phyloP scores from a whole-genome alignment of 1,140 invertebrate genomes.

The Temnothorax nylanderi region DNA sequence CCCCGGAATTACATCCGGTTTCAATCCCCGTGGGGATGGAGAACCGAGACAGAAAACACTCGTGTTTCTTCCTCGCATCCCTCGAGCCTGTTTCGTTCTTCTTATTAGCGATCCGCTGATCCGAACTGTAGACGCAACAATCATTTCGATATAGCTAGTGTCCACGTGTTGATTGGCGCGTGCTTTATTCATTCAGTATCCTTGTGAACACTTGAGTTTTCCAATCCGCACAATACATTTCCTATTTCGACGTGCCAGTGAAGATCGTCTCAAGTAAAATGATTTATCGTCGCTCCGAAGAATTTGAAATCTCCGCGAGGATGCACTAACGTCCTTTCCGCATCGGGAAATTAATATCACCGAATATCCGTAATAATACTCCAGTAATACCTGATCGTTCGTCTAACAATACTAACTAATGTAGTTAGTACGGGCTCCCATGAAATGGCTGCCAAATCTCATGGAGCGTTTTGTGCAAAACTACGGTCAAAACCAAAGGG shows the following conservation, averaged over 20 bases:
- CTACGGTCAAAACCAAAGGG: slow-evolving; percentile 69
- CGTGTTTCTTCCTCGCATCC: not conserved
- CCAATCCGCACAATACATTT: not conserved
- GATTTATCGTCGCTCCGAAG: not conserved
- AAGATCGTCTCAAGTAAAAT: slow-evolving; percentile 18
- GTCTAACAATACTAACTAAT: slow-evolving; percentile 83
- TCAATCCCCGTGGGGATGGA: not conserved
- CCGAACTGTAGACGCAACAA: not conserved
- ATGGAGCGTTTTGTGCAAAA: slow-evolving; percentile 63
- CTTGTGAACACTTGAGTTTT: not conserved
- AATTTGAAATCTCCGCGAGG: not conserved
- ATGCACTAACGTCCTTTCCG: slow-evolving; percentile 30
- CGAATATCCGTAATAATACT: not conserved
- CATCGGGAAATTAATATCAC: slow-evolving; percentile 8
- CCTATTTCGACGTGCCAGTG: not conserved
- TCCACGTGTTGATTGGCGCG: not conserved
- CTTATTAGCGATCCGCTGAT: not conserved
- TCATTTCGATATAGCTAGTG: not conserved
- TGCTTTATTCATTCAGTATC: slow-evolving; percentile 1
- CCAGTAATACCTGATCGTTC: slow-evolving; percentile 75
- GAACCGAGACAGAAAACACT: not conserved
- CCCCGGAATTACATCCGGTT: slow-evolving; percentile 15
- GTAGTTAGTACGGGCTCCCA: slow-evolving; percentile 76
- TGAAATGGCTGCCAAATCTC: slow-evolving; percentile 66
- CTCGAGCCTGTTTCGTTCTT: slow-evolving; percentile 4